Evolutionary conservation across 2,113 vertebrate genomes (phyloP), one percentile per base, ranked within the genome.

Genomic region (Trogon surrucura): DNA sequence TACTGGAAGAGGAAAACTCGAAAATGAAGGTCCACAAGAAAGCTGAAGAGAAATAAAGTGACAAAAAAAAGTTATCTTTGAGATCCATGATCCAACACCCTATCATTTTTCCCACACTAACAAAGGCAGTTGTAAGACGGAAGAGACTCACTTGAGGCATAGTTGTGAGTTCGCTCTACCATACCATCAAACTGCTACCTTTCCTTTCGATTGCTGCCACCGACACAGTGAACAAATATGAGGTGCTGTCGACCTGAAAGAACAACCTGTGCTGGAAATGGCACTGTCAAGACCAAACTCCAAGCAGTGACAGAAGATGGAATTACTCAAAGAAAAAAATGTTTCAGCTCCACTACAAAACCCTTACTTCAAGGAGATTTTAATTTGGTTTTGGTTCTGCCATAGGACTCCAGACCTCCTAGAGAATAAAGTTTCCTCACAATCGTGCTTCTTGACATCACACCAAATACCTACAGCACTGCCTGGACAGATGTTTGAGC

Each of bases 251-350:
- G 7, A 22, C n/a, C 64, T 41, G 30, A 66, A 73, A 92, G 77
- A 19, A 54, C 80, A 86, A 66, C 4, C n/a, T 1, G 0, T 10
- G 13, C 6, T 51, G 30, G 30, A 70, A 84, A 92, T 1, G 1
- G 26, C 54, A 36, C 36, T 16, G 36, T 20, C 60, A 41, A 70
- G 21, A 74, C 1, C 1, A 27, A 74, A 47, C 15, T 44, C 38
- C 27, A 67, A 66, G 48, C 36, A 83, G 13, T 13, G 44, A 79
- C 27, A 89, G 26, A 84, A 67, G 25, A 6, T 38, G 29, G 13
- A 94, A 71, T 71, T 51, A 78, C 7, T 74, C 51, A 74, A 74
- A 25, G 13, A 13, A 91, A 94, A 29, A 61, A 84, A 86, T 5
- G 16, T 15, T 64, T 70, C 56, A 36, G 50, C 45, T 84, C 57